Conservation (phyloP, 2,113 vertebrate species). For the Rhodinocichla rosea region DNA sequence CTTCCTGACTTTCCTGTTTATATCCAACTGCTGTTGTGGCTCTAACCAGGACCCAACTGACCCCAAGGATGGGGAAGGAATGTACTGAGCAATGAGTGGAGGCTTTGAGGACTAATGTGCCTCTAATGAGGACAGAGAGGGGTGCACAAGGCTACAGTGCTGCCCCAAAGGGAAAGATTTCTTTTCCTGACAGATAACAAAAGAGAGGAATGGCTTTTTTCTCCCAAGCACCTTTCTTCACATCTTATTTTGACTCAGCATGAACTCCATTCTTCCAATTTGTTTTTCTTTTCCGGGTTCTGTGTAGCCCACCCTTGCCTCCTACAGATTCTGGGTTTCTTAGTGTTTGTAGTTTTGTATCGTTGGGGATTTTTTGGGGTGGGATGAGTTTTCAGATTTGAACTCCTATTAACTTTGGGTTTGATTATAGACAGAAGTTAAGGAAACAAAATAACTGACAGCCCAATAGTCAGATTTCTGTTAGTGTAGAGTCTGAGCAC, state of each 20-base stretch:
- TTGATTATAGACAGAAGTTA: not conserved
- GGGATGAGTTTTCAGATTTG: not conserved
- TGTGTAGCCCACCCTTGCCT: not conserved
- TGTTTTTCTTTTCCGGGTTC: not conserved
- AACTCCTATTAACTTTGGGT: not conserved
- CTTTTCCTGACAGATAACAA: not conserved
- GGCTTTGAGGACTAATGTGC: not conserved
- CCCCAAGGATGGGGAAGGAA: rapidly evolving
- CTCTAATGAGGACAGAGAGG: not conserved
- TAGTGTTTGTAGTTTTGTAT: not conserved
- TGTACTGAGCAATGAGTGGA: not conserved
- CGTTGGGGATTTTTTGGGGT: not conserved
- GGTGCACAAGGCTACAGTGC: not conserved
- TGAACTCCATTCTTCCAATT: not conserved
- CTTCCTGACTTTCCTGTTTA: not conserved
- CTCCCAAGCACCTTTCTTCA: not conserved
- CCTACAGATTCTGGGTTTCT: not conserved
- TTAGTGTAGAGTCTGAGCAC: not conserved
- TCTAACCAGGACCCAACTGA: not conserved
- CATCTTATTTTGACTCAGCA: not conserved
- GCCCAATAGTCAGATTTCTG: not conserved
- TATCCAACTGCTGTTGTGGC: not conserved
- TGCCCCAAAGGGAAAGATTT: not conserved
- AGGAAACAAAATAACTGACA: not conserved
- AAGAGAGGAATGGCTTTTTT: not conserved